phyloP scores from a whole-genome alignment of 2,797 vertebrate genomes.

The Thaleichthys pacificus region DNA sequence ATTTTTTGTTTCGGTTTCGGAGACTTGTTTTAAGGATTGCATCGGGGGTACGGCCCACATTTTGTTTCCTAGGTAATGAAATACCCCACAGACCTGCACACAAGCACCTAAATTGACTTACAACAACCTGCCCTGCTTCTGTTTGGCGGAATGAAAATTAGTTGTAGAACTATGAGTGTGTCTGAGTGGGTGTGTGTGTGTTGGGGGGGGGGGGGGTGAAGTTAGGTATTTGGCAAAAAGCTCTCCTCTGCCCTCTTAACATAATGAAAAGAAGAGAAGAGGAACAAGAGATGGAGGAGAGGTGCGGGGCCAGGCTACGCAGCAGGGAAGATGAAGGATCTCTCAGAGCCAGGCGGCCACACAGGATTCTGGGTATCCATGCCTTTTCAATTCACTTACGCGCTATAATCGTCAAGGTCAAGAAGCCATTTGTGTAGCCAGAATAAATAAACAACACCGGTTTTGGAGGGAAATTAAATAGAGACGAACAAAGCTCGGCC shows the following conservation, averaged over 20 bases:
- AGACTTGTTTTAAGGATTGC: too few species aligned
- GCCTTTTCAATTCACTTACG: constrained; percentile 75
- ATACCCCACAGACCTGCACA: too few species aligned
- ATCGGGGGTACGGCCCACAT: too few species aligned
- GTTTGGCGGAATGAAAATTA: too few species aligned
- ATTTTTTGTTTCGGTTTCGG: too few species aligned
- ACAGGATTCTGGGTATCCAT: constrained; percentile 70
- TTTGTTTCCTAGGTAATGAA: too few species aligned
- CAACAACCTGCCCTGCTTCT: too few species aligned
- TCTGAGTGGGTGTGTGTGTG: constrained; percentile 3
- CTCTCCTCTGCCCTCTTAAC: constrained; percentile 71
- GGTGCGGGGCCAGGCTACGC: too few species aligned
- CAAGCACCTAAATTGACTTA: too few species aligned
- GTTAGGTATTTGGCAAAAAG: constrained; percentile 56
- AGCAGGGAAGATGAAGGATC: constrained; percentile 54
- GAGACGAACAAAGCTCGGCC: constrained; percentile 69
- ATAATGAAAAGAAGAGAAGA: constrained; percentile 70
- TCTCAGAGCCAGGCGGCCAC: constrained; percentile 41
- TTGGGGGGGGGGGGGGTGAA: constrained; percentile 57
- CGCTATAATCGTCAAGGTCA: constrained; percentile 77
- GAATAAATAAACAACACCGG: constrained; percentile 77
- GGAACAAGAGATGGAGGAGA: too few species aligned
- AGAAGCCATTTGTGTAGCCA: constrained; percentile 73
- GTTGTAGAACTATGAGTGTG: not conserved
- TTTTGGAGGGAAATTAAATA: constrained; percentile 73